phyloP scores from a whole-genome alignment of 1,140 invertebrate genomes.

The Neocloeon triangulifer region DNA sequence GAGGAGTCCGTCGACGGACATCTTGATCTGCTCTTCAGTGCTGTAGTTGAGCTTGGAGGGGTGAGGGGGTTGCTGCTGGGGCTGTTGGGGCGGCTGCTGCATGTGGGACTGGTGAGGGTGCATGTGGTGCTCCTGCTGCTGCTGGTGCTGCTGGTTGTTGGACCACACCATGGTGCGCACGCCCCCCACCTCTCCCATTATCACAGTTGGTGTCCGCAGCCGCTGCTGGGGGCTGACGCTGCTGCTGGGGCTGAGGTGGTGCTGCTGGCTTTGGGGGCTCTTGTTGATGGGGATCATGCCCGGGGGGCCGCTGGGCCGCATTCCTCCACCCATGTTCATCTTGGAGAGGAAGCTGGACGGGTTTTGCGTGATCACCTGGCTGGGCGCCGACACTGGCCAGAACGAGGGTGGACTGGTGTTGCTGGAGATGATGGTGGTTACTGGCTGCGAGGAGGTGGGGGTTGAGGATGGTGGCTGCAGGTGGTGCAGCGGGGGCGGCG shows the following conservation, averaged over 20 bases:
- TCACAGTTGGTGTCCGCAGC: slow-evolving; percentile 55
- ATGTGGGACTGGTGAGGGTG: slow-evolving; percentile 12
- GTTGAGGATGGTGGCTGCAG: slow-evolving; percentile 13
- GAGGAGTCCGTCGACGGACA: slow-evolving; percentile 17
- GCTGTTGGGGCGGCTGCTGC: slow-evolving; percentile 15
- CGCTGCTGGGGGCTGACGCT: slow-evolving; percentile 14
- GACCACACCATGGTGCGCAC: slow-evolving; percentile 83
- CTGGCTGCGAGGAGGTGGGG: slow-evolving; percentile 9
- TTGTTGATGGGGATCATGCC: slow-evolving; percentile 17
- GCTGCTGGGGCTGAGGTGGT: slow-evolving; percentile 23
- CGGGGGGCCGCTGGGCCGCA: slow-evolving; percentile 15
- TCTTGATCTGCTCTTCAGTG: too few species aligned
- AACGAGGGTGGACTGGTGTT: neutral
- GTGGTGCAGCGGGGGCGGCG: slow-evolving; percentile 9
- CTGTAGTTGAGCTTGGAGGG: slow-evolving; percentile 22
- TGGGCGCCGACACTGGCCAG: slow-evolving; percentile 13
- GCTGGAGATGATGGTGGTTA: too few species aligned
- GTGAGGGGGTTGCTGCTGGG: slow-evolving; percentile 17
- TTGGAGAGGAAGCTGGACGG: too few species aligned
- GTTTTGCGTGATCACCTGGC: too few species aligned
- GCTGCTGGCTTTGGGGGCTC: slow-evolving; percentile 28
- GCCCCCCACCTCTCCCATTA: slow-evolving; percentile 76
- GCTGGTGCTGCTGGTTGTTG: slow-evolving; percentile 26
- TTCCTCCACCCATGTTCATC: slow-evolving; percentile 45
- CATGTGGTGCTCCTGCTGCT: slow-evolving; percentile 20